phyloP scores from a whole-genome alignment of 2,113 vertebrate species.

The Halichoeres trimaculatus region DNA sequence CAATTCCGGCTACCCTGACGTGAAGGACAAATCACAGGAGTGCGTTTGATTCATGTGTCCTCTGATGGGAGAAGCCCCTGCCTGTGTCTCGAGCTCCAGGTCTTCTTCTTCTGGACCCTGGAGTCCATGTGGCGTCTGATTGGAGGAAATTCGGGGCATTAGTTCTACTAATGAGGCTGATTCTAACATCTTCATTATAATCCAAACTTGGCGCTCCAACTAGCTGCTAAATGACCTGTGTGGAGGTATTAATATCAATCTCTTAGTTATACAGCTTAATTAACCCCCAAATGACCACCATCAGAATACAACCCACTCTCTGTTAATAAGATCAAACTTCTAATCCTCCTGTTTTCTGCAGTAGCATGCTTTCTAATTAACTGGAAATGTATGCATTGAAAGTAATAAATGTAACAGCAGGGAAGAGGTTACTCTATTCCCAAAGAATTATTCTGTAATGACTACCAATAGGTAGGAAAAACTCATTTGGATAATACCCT shows the following conservation, averaged over 20 bases:
- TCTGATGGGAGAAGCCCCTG: constrained; percentile 42
- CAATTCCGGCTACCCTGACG: constrained; percentile 40
- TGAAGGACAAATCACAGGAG: constrained; percentile 68
- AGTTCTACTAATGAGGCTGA: constrained; percentile 72
- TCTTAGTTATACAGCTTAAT: constrained; percentile 75
- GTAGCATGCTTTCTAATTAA: constrained; percentile 52
- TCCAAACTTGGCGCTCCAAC: constrained; percentile 42
- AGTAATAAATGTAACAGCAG: constrained; percentile 49
- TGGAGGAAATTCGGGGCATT: constrained; percentile 47
- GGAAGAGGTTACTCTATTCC: constrained; percentile 35
- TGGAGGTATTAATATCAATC: constrained; percentile 66
- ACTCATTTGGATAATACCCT: constrained; percentile 24
- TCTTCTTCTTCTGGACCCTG: constrained; percentile 26
- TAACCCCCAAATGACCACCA: constrained; percentile 52
- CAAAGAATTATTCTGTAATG: constrained; percentile 37
- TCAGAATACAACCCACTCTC: constrained; percentile 30
- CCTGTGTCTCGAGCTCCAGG: constrained; percentile 51
- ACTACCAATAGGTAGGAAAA: constrained; percentile 26
- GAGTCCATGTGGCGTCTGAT: constrained; percentile 40
- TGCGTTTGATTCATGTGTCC: constrained; percentile 61
- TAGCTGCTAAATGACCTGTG: constrained; percentile 70
- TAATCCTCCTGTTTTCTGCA: constrained; percentile 28
- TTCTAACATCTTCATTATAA: constrained; percentile 66
- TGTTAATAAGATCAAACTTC: constrained; percentile 43
- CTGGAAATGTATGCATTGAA: constrained; percentile 21